phyloP scores from a whole-genome alignment of 2,113 vertebrate genomes.

The Electrona antarctica region DNA sequence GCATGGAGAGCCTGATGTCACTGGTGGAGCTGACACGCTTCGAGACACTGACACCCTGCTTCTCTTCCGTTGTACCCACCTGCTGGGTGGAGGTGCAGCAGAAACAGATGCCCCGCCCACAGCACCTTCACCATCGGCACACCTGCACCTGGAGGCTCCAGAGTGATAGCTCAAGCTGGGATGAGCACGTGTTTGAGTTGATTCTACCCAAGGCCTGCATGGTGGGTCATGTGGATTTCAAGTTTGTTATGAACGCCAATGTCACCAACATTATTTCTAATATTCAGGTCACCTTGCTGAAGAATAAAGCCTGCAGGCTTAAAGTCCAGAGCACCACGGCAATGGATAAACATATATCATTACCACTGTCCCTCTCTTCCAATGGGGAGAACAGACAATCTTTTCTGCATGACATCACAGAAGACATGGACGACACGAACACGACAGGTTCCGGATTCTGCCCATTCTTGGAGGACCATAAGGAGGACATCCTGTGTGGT shows the following conservation, averaged over 20 bases:
- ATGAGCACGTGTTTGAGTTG: conserved; percentile 97
- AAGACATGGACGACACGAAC: conserved; percentile 97
- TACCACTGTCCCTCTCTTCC: conserved; percentile 91
- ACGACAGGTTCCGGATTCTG: conserved; percentile 92
- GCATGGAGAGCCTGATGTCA: conserved; percentile 89
- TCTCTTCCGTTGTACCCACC: conserved; percentile 96
- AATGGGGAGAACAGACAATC: conserved; percentile 91
- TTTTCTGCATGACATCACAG: conserved; percentile 86
- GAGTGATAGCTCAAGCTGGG: conserved; percentile 97
- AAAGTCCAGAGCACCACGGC: conserved; percentile 96
- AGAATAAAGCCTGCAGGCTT: conserved; percentile 96
- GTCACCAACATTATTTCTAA: conserved; percentile 95
- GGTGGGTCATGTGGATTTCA: conserved; percentile 99
- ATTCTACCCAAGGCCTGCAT: conserved; percentile 98
- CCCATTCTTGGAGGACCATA: conserved; percentile 95
- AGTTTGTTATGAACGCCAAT: conserved; percentile 96
- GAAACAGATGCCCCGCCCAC: conserved; percentile 94
- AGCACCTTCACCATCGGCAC: conserved; percentile 97
- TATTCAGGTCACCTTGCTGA: conserved; percentile 97
- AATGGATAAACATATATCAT: conserved; percentile 94
- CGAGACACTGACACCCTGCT: conserved; percentile 95
- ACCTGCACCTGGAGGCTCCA: conserved; percentile 98
- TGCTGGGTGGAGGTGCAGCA: conserved; percentile 99
- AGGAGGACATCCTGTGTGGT: conserved; percentile 96
- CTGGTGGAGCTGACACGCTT: conserved; percentile 97